A percentile compares a stretch with the other conserved stretches of the same genome.
Evolutionary conservation across 2,888 invertebrate species (phyloP).

Genomic region (Pardosa pseudoannulata): DNA sequence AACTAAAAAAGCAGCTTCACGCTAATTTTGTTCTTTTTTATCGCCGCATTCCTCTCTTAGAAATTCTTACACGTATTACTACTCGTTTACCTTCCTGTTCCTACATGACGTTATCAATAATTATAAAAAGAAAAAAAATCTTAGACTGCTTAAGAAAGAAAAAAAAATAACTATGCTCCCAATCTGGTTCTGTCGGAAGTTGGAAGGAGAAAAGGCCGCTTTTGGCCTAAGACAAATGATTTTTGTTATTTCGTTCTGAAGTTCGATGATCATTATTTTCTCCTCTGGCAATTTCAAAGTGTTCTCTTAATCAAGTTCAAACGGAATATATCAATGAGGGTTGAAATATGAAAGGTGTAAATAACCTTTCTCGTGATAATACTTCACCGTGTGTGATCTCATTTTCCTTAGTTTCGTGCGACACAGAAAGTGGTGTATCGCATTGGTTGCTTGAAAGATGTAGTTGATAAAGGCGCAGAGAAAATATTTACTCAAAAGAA

Average conservation of each 20-base stretch:
- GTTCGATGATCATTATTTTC: constrained; percentile 15
- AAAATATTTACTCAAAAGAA: no score
- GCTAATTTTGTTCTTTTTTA: neutral
- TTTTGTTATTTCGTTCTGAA: constrained; percentile 40
- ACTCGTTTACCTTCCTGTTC: constrained; percentile 14
- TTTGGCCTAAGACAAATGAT: constrained; percentile 23
- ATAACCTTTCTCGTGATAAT: constrained; percentile 6
- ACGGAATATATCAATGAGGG: neutral
- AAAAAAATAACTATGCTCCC: neutral
- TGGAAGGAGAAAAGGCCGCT: neutral
- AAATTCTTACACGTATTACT: neutral
- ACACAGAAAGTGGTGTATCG: neutral
- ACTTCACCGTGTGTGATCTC: neutral
- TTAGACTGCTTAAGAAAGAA: neutral
- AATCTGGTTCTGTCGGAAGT: constrained; percentile 34
- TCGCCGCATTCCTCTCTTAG: neutral
- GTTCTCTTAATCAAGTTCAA: constrained; percentile 9
- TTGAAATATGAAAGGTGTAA: neutral
- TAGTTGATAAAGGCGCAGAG: neutral
- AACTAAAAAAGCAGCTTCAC: no score
- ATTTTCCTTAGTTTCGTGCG: neutral
- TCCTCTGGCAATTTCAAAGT: constrained; percentile 9
- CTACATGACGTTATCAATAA: neutral
- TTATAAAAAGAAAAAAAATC: constrained; percentile 13
- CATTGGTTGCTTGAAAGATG: neutral